Evolutionary conservation across 2,888 invertebrate species (phyloP).

Genomic region (Ceratothoa steindachneri): DNA sequence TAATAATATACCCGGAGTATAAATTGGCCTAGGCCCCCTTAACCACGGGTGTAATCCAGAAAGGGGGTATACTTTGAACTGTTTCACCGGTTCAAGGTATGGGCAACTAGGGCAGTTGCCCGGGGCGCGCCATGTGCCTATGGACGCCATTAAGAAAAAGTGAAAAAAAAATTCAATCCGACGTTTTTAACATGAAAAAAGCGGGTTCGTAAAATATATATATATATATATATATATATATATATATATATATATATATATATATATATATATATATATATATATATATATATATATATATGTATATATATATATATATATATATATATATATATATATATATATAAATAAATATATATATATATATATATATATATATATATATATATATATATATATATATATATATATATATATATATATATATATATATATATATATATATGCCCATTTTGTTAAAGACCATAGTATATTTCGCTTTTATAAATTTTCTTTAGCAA

Average conservation of each 20-base stretch:
- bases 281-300: slow-evolving; percentile 8
- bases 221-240: slow-evolving; percentile 5
- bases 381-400: not conserved
- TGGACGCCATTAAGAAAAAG: too few relatives aligned
- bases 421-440: not conserved
- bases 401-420: not conserved
- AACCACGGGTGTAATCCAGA: too few relatives aligned
- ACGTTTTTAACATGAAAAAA: not conserved
- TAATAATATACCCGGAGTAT: too few relatives aligned
- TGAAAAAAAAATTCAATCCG: not conserved
- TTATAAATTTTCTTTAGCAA: too few relatives aligned
- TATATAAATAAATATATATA: slow-evolving; percentile 2
- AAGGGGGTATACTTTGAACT: too few relatives aligned
- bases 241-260: slow-evolving; percentile 6
- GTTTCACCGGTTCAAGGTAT: too few relatives aligned
- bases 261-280: slow-evolving; percentile 8
- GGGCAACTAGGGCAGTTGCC: too few relatives aligned
- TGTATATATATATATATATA: slow-evolving; percentile 3
- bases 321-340: slow-evolving; percentile 8
- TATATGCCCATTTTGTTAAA: too few relatives aligned
- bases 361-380: not conserved
- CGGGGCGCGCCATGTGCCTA: too few relatives aligned
- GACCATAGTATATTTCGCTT: too few relatives aligned
- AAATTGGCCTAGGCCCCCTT: too few relatives aligned
- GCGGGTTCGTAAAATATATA: too few relatives aligned